Evolutionary conservation across 2,113 vertebrate genomes (phyloP).

Genomic region (Hydrochoerus hydrochaeris): DNA sequence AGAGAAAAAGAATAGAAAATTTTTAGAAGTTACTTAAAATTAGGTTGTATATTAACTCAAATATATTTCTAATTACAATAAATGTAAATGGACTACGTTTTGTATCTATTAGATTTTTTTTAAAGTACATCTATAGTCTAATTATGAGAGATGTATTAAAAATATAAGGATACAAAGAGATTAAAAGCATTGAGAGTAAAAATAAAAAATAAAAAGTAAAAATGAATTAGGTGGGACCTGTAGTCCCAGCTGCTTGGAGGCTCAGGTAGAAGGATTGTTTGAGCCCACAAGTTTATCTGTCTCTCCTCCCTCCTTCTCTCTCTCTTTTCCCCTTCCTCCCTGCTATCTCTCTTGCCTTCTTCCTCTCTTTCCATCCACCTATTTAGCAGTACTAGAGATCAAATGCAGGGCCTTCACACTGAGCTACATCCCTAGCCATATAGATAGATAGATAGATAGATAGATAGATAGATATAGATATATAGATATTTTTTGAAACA

Average conservation of each 20-base stretch:
- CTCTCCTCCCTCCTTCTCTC: not conserved
- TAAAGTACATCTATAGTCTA: not conserved
- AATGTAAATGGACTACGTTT: slow-evolving; percentile 62
- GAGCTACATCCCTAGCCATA: not conserved
- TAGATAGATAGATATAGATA: too few relatives aligned
- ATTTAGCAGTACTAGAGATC: not conserved
- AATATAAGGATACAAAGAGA: not conserved
- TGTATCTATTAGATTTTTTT: not conserved
- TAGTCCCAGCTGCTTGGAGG: not conserved
- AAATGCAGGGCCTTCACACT: not conserved
- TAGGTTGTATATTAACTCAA: slow-evolving; percentile 44
- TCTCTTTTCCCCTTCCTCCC: not conserved
- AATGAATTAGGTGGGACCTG: not conserved
- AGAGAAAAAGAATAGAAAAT: slow-evolving; percentile 1
- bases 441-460: too few relatives aligned
- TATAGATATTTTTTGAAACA: not conserved
- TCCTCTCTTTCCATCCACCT: not conserved
- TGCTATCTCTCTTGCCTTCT: not conserved
- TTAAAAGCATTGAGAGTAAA: slow-evolving; percentile 49
- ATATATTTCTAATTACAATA: slow-evolving; percentile 55
- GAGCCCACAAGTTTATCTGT: not conserved
- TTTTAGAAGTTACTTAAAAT: not conserved
- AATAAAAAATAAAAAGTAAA: slow-evolving; percentile 44
- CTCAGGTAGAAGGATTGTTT: not conserved
- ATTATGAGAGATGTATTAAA: slow-evolving; percentile 41